Percentiles rank a stretch among this genome's conserved stretches.
These are phyloP conservation scores for Dicranocentrus wangi DNA, from an alignment of 2,888 invertebrate genomes.

Conservation along the genomic window DNA sequence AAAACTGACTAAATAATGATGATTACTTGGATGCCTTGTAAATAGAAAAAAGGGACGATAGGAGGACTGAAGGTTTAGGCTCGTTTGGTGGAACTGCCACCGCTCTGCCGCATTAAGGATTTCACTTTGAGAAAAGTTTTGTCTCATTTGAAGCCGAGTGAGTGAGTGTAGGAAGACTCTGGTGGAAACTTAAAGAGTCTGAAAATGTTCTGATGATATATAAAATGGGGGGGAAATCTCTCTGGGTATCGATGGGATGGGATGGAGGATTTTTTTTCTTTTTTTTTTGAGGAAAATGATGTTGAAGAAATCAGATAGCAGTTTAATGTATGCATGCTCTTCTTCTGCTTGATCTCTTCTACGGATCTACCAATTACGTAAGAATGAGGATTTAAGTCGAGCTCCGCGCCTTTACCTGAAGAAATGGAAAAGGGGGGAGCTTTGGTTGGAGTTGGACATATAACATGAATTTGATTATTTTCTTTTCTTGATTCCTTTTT, in stretches of 20 bases:
- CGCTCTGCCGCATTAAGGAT: too few relatives aligned
- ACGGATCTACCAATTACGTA: slow-evolving; percentile 49
- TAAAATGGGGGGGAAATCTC: too few relatives aligned
- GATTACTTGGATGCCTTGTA: slow-evolving; percentile 36
- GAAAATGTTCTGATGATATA: too few relatives aligned
- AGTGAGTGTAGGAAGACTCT: background rate
- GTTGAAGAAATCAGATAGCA: too few relatives aligned
- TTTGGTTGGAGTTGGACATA: slow-evolving; percentile 7
- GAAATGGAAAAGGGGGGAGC: slow-evolving; percentile 14
- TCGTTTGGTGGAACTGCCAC: too few relatives aligned
- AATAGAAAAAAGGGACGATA: background rate
- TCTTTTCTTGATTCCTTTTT: slow-evolving; percentile 42
- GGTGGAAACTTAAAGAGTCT: background rate
- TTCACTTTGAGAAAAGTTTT: slow-evolving; percentile 17
- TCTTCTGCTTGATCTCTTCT: slow-evolving; percentile 13
- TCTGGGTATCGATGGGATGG: too few relatives aligned
- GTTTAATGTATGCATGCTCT: background rate
- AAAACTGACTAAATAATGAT: slow-evolving; percentile 48
- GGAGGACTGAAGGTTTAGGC: too few relatives aligned
- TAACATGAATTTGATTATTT: slow-evolving; percentile 54
- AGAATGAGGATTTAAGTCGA: slow-evolving; percentile 47
- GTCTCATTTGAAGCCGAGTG: background rate
- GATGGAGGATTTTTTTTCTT: too few relatives aligned
- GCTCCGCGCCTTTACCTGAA: slow-evolving; percentile 36
- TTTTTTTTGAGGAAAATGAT: too few relatives aligned